A percentile compares a stretch with the other conserved stretches of the same genome.
Evolutionary conservation across 2,113 vertebrate species (phyloP).

Genomic region (Dasypus novemcinctus): DNA sequence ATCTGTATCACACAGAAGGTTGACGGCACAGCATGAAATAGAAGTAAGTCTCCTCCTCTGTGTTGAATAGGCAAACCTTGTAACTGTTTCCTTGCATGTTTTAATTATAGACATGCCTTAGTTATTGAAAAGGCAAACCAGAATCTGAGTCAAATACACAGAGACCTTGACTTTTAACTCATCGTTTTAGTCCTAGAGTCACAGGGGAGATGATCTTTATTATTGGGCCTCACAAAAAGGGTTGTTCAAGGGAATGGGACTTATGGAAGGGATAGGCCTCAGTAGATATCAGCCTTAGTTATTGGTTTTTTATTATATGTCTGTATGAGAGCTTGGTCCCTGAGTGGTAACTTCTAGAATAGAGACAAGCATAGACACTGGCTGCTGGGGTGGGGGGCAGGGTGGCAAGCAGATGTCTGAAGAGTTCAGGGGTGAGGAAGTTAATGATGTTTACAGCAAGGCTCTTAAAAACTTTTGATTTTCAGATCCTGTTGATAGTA

Average conservation of each 20-base stretch:
- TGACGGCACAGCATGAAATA: background rate
- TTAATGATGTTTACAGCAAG: background rate
- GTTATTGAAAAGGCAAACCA: slow-evolving; percentile 36
- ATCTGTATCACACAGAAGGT: slow-evolving; percentile 8
- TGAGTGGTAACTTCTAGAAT: background rate
- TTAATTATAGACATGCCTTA: slow-evolving; percentile 21
- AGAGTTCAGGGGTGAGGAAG: background rate
- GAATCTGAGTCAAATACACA: slow-evolving; percentile 10
- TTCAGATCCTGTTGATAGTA: background rate
- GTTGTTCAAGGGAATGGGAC: background rate
- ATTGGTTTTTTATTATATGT: slow-evolving; percentile 30
- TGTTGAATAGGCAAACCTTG: slow-evolving; percentile 7
- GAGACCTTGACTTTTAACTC: slow-evolving; percentile 17
- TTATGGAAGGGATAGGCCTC: background rate
- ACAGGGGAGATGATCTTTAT: slow-evolving; percentile 11
- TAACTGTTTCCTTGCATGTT: background rate
- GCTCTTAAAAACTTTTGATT: slow-evolving; percentile 15
- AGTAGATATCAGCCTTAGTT: background rate
- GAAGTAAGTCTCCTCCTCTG: background rate
- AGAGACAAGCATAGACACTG: background rate
- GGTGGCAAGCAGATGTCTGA: background rate
- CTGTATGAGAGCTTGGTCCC: background rate
- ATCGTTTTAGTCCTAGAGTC: slow-evolving; percentile 11
- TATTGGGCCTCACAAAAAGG: background rate
- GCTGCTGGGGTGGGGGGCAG: background rate